Base-by-base conservation (phyloP, 2,797 vertebrate genomes). In the Chanos chanos region DNA sequence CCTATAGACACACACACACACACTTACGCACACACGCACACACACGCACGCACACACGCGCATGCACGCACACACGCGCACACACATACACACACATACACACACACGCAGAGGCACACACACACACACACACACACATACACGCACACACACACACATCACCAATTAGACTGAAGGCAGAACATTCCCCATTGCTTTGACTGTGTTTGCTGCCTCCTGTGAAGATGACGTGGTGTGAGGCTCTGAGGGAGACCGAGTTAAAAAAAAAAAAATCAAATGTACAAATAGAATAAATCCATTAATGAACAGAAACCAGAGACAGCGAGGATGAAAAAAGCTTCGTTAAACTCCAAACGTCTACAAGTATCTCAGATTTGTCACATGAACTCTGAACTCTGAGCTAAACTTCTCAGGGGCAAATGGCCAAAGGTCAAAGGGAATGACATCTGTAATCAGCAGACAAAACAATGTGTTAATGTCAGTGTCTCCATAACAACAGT, bases 161-260 rank as follows among this genome's bases (percentile, higher is more conserved):
- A 83, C 87, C 86, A 88, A 88, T 91, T 89, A 88, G 83, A 84
- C 55, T 65, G 79, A 81, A 82, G 72, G 83, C 82, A 76, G 86
- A 83, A 85, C 78, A 78, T n/a, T n/a, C 58, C 5, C 56, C 68
- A 70, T 71, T 48, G 77, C 81, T 86, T 83, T 72, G 86, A 76
- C 79, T 87, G 79, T 83, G 77, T 85, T 85, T 81, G 78, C 72
- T 88, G 82, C 82, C 85, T 86, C 83, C 82, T 66, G 82, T 84
- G 87, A 84, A 85, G 83, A 86, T 75, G 72, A 80, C 78, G 74
- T 78, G 79, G 81, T 61, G 78, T 1, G 70, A 78, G 79, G 81
- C 83, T 74, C 83, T 82, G 81, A 81, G 79, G 81, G 77, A 45
- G 48, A 53, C 63, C 53, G 59, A 79, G 86, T 78, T 76, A 82